These are phyloP conservation scores for Antheraea assamensis DNA, from an alignment of 2,888 invertebrate species.

Conservation along the genomic window DNA sequence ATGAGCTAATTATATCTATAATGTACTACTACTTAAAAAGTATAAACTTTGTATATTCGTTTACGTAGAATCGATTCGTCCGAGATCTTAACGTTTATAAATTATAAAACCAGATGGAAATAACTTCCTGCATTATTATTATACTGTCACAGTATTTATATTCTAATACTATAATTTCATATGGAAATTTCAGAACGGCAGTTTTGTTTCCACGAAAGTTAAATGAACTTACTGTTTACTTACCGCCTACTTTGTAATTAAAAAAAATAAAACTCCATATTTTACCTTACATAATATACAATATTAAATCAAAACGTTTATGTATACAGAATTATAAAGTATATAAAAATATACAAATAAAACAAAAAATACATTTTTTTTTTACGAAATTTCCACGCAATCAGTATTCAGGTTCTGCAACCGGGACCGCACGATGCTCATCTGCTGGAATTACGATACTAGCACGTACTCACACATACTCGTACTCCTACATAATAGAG, in stretches of 20 bases:
- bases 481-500: too few relatives aligned
- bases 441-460: too few relatives aligned
- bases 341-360: too few relatives aligned
- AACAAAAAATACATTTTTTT: too few relatives aligned
- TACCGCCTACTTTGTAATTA: constrained; percentile 3
- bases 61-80: constrained; percentile 68
- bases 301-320: too few relatives aligned
- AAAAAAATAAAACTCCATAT: too few relatives aligned
- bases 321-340: too few relatives aligned
- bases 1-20: background rate
- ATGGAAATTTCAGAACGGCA: constrained; percentile 61
- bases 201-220: constrained; percentile 51
- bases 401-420: too few relatives aligned
- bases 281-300: too few relatives aligned
- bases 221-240: constrained; percentile 33
- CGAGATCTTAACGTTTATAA: constrained; percentile 67
- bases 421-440: too few relatives aligned
- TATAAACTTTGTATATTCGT: constrained; percentile 53
- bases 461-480: too few relatives aligned
- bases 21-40: background rate
- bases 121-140: constrained; percentile 49
- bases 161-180: constrained; percentile 61
- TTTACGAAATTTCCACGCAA: too few relatives aligned
- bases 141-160: constrained; percentile 50
- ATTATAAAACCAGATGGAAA: constrained; percentile 64